Conservation (phyloP, 2,797 vertebrate genomes). For the Manis javanica region DNA sequence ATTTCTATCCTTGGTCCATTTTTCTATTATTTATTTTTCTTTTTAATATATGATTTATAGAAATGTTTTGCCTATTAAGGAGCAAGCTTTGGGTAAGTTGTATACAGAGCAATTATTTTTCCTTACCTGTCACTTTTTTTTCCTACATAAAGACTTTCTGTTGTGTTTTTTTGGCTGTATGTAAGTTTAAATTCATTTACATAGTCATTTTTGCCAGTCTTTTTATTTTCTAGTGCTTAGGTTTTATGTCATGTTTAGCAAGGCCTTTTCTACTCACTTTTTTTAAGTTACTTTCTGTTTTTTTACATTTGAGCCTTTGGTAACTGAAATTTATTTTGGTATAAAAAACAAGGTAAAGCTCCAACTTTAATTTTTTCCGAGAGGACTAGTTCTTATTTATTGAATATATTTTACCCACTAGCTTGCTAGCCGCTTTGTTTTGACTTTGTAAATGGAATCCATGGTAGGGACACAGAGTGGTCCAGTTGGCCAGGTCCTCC, state of each 20-base stretch:
- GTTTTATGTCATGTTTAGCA: background rate
- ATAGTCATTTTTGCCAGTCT: background rate
- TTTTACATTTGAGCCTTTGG: background rate
- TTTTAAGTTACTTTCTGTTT: background rate
- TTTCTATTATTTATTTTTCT: background rate
- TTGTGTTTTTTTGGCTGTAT: background rate
- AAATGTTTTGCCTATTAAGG: background rate
- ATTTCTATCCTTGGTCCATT: background rate
- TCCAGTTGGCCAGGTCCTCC: accelerated
- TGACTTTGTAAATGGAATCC: background rate
- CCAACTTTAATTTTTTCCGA: background rate
- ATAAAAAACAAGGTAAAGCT: background rate
- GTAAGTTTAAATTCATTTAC: background rate
- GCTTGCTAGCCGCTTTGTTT: background rate
- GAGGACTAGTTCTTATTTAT: background rate
- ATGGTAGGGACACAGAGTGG: background rate
- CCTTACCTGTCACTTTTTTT: background rate
- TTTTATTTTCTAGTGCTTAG: background rate
- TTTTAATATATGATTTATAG: background rate
- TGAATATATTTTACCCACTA: background rate
- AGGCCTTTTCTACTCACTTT: background rate
- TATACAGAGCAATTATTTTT: background rate
- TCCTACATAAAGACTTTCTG: background rate
- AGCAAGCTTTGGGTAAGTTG: background rate
- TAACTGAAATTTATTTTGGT: background rate